These are phyloP conservation scores for Rosalia funebris DNA, from an alignment of 2,888 invertebrate genomes.

Conservation along the genomic window DNA sequence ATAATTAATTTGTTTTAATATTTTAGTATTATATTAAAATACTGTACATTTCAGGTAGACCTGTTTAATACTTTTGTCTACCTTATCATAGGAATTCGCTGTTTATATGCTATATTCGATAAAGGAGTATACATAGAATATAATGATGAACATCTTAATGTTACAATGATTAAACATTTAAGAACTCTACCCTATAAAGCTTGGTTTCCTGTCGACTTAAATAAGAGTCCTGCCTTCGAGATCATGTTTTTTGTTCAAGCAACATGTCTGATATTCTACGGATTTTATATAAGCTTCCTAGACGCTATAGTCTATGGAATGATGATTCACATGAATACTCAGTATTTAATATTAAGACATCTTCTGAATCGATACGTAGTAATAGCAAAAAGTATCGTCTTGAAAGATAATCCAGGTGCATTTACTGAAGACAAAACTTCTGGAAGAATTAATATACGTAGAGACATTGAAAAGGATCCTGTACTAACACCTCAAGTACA, in stretches of 20 bases:
- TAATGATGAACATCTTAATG: background rate
- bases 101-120: slow-evolving; percentile 1
- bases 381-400: background rate
- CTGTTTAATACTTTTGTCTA: slow-evolving; percentile 12
- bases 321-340: slow-evolving; percentile 31
- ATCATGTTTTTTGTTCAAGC: slow-evolving; percentile 27
- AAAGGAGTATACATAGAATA: background rate
- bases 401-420: background rate
- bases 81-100: slow-evolving; percentile 2
- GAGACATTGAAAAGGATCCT: background rate
- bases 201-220: slow-evolving; percentile 30
- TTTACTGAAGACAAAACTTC: background rate
- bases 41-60: slow-evolving; percentile 18
- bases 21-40: too few species aligned
- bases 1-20: too few species aligned
- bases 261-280: slow-evolving; percentile 18
- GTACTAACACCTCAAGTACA: slow-evolving; percentile 2
- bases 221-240: slow-evolving; percentile 27
- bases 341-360: slow-evolving; percentile 25
- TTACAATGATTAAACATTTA: slow-evolving; percentile 10
- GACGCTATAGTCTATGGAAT: slow-evolving; percentile 33
- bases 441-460: background rate
- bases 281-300: slow-evolving; percentile 29
- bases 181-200: slow-evolving; percentile 28
- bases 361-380: background rate